Evolutionary conservation across 2,888 invertebrate species (phyloP).

Genomic region (Apamea sordens): DNA sequence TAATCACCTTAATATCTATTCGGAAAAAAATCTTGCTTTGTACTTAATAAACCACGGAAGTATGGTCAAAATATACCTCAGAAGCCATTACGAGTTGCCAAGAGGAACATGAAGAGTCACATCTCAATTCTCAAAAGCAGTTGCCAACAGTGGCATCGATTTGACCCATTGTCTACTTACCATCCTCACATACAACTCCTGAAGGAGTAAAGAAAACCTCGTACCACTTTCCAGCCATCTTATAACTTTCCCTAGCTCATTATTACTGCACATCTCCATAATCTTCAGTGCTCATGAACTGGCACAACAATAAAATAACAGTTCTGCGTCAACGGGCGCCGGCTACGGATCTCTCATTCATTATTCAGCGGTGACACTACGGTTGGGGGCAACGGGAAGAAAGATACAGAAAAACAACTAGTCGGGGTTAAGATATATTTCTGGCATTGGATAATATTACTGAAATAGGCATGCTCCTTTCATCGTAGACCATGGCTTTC

Average conservation of each 20-base stretch:
- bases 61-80: not conserved
- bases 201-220: not conserved
- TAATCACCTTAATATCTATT: not conserved
- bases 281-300: conserved; percentile 47
- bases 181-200: not conserved
- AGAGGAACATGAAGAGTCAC: not conserved
- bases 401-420: conserved; percentile 22
- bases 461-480: not conserved
- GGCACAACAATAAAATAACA: conserved; percentile 58
- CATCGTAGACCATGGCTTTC: too few relatives aligned
- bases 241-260: conserved; percentile 15
- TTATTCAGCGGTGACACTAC: conserved; percentile 48
- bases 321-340: conserved; percentile 48
- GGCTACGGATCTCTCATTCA: conserved; percentile 42
- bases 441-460: too few relatives aligned
- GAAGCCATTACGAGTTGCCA: not conserved
- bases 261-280: conserved; percentile 38
- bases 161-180: not conserved
- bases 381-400: conserved; percentile 4
- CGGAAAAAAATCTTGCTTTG: not conserved
- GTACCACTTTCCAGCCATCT: not conserved
- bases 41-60: not conserved
- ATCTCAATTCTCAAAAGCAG: not conserved
- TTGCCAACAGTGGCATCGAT: not conserved
- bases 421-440: not conserved